Conservation (phyloP, 1,140 invertebrate genomes). For the Copidosoma floridanum region DNA sequence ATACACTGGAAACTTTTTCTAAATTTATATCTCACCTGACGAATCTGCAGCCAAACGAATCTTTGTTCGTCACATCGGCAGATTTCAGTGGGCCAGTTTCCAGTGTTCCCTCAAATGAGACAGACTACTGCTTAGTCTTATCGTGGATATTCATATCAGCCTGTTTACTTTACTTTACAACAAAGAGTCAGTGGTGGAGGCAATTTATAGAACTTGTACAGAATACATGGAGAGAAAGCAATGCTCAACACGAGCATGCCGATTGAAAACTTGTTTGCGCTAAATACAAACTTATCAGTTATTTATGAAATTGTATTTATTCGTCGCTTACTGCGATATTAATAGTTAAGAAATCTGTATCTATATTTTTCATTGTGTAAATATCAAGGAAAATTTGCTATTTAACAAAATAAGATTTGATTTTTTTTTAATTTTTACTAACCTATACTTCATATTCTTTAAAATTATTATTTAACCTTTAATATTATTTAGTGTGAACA, state of each 20-base stretch:
- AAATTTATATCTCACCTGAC: constrained; percentile 82
- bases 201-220: constrained; percentile 80
- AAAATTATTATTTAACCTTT: too few species aligned
- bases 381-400: not conserved
- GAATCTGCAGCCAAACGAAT: constrained; percentile 64
- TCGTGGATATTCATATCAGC: constrained; percentile 83
- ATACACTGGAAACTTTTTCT: constrained; percentile 76
- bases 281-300: constrained; percentile 8
- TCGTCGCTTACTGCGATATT: not conserved
- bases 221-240: constrained; percentile 87
- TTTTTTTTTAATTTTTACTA: too few species aligned
- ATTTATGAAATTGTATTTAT: constrained; percentile 4
- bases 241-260: constrained; percentile 77
- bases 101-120: constrained; percentile 67
- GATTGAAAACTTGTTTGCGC: constrained; percentile 47
- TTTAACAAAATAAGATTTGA: not conserved
- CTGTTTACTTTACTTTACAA: constrained; percentile 76
- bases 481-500: too few species aligned
- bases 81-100: constrained; percentile 80
- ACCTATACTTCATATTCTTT: too few species aligned
- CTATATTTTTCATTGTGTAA: not conserved
- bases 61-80: constrained; percentile 69
- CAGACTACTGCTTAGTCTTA: constrained; percentile 80
- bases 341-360: not conserved
- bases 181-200: constrained; percentile 75